phyloP scores from a whole-genome alignment of 2,888 invertebrate species.

The Bugula neritina region DNA sequence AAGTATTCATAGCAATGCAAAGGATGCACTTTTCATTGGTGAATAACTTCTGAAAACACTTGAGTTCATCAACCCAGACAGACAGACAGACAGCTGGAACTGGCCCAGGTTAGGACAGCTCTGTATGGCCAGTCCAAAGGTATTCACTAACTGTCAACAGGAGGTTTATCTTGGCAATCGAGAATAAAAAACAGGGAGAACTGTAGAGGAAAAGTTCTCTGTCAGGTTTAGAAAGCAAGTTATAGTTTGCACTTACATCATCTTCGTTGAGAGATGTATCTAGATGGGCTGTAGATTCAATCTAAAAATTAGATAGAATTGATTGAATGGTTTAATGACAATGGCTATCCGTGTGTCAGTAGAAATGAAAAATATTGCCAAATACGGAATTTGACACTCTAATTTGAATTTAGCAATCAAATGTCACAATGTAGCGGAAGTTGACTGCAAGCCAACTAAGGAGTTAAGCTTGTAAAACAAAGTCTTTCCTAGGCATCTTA shows the following conservation, averaged over 20 bases:
- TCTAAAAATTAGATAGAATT: neutral
- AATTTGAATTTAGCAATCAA: neutral
- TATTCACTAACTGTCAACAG: too few species aligned
- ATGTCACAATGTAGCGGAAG: neutral
- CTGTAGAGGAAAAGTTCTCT: too few species aligned
- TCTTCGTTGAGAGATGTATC: conserved; percentile 3
- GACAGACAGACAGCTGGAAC: neutral
- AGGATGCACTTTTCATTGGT: too few species aligned
- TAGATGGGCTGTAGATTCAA: neutral
- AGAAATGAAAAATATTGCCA: neutral
- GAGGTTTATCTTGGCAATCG: neutral
- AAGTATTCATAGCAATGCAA: too few species aligned
- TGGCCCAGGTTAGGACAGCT: neutral
- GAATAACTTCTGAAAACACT: neutral
- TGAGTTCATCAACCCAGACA: neutral
- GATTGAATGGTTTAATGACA: neutral
- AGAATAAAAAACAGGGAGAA: neutral
- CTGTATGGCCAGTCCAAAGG: neutral
- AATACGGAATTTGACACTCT: neutral
- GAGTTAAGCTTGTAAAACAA: too few species aligned
- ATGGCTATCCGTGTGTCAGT: neutral
- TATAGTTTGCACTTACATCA: conserved; percentile 9
- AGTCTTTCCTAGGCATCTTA: too few species aligned
- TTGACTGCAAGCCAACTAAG: neutral
- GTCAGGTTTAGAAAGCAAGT: too few species aligned